phyloP scores from a whole-genome alignment of 2,888 invertebrate genomes.

The Lasioglossum figueresi region DNA sequence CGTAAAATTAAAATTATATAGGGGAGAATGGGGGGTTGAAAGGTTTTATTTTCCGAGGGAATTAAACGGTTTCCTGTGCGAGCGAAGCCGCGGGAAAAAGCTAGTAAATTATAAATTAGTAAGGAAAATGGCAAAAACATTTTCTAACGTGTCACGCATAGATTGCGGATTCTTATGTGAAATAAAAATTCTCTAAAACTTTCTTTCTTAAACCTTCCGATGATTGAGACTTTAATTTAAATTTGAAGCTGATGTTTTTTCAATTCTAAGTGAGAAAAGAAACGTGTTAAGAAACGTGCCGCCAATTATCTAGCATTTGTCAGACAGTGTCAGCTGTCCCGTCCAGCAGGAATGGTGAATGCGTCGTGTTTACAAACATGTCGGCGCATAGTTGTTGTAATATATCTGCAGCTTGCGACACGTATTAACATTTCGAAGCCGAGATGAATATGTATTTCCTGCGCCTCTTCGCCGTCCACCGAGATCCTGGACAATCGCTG shows the following conservation, averaged over 20 bases:
- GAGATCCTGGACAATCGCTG: conserved; percentile 49
- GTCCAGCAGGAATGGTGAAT: background rate
- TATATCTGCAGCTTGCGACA: conserved; percentile 34
- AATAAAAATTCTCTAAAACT: no score
- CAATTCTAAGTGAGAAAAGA: background rate
- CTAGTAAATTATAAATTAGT: no score
- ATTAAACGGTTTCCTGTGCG: no score
- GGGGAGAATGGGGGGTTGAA: no score
- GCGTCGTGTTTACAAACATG: conserved; percentile 23
- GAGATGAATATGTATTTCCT: conserved; percentile 64
- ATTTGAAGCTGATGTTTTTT: background rate
- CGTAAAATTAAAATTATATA: no score
- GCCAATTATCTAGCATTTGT: background rate
- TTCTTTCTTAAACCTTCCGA: background rate
- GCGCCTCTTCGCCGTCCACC: conserved; percentile 37
- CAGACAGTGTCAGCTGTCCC: background rate
- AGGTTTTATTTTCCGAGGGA: no score
- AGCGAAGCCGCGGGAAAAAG: no score
- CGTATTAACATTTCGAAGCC: conserved; percentile 42
- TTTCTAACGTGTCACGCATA: no score
- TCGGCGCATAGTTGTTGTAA: conserved; percentile 29
- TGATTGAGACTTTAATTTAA: background rate
- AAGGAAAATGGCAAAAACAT: no score
- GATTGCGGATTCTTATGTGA: no score
- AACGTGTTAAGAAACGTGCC: background rate